These are phyloP conservation scores for Sipha flava DNA, from an alignment of 1,140 invertebrate species.

Conservation along the genomic window DNA sequence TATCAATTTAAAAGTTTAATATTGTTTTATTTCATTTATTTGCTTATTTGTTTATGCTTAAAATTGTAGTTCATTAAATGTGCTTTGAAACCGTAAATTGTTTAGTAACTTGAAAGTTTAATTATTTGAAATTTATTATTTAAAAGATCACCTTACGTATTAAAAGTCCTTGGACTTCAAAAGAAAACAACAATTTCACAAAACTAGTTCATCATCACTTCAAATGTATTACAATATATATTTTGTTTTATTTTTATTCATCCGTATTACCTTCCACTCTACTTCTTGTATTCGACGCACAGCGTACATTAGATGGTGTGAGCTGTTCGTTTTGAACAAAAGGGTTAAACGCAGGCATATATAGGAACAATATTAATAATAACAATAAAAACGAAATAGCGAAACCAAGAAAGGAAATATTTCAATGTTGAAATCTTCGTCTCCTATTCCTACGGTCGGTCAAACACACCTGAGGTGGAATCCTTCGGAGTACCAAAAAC, in stretches of 20 bases:
- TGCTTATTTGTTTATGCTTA: no score
- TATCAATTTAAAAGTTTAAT: no score
- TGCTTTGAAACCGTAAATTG: no score
- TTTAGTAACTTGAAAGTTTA: no score
- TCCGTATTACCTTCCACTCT: neutral
- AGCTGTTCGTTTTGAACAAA: neutral
- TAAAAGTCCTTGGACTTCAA: neutral
- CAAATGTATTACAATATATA: no score
- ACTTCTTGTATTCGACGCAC: neutral
- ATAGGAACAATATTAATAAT: neutral
- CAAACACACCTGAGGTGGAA: neutral
- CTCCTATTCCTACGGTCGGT: neutral
- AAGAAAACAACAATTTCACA: neutral
- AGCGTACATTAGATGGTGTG: neutral
- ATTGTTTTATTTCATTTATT: no score
- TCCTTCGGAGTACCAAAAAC: conserved; percentile 12
- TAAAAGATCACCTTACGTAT: neutral
- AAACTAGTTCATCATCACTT: neutral
- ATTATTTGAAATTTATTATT: no score
- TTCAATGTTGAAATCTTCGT: neutral
- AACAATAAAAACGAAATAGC: neutral
- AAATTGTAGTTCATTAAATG: no score
- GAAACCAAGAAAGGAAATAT: neutral
- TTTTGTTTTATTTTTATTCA: neutral
- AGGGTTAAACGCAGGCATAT: neutral